Evolutionary conservation across 2,113 vertebrate species (phyloP), one percentile per base, ranked within the genome.

Genomic region (Puffinus mauretanicus): DNA sequence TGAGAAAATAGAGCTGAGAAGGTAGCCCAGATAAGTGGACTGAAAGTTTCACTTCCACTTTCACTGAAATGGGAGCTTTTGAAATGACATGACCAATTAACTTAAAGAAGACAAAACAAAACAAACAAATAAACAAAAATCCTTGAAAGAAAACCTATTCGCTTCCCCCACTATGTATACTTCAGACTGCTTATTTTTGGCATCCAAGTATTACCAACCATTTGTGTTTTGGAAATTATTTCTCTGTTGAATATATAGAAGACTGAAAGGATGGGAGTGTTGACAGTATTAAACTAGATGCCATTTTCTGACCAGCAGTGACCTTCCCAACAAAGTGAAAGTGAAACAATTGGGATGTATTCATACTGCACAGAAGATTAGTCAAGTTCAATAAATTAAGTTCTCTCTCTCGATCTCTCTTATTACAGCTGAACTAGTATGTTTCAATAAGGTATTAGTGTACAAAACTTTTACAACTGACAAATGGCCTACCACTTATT

Each of bases 161-260:
- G 6, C 5, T 0, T 11, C 49, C 9, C 6, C 13, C 9, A 5
- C 13, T 11, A 13, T 6, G 16, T 22, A n/a, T 72, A n/a, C 22
- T 60, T 82, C 49, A 14, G 21, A 17, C 19, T 65, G 12, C 6
- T 40, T 51, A 32, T 17, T 94, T 81, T 90, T 75, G 6, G 6
- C 20, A 16, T 38, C 11, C 4, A 85, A 32, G 18, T 79, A 66
- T 76, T 44, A 49, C 8, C 7, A 80, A 11, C 2, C 17, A 24
- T 82, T 88, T 70, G 10, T 2, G 3, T 52, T 88, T 85, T 36
- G 20, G 6, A 21, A 54, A 36, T n/a, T 21, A 27, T 60, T 71
- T 69, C 11, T 42, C 38, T 52, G 16, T 22, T 86, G 27, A 75
- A 16, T 55, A 30, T 47, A 13, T 22, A 47, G 16, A 90, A n/a